Base-by-base conservation (phyloP, 92 coral and sea anemone genomes). In the Heliopora coerulea region DNA sequence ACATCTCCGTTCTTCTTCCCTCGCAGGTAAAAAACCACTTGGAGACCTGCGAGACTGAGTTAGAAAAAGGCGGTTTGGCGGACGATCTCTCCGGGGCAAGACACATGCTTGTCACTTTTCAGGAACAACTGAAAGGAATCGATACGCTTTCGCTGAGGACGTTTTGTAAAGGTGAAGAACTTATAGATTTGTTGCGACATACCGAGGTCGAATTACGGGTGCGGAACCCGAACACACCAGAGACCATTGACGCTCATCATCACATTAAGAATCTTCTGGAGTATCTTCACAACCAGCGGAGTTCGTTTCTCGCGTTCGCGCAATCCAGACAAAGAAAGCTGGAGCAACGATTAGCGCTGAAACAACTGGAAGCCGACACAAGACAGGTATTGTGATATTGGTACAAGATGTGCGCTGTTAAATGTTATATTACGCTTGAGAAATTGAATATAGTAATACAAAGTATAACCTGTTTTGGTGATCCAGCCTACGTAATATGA, bases 111-210 rank as follows among this genome's bases (percentile, higher is more conserved):
- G 82, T 85, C 2, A 83, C 87, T n/a, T 96, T 88, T 75, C 96
- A 95, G 28, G 91, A 91, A 34, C 87, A 87, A 63, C 81, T 95
- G 54, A 88, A 91, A 44, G 96, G 86, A 68, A 91, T 95, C 11
- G 99, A 95, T 72, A 83, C 89, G 49, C 91, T 96, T 7, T 82
- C 99, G 8, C 35, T 90, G 79, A 83, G 97, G 73, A 95, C 99
- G 64, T 95, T 95, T 57, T 95, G 99, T 79, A 86, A 96, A 42
- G 99, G 99, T 23, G 99, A 95, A 54, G 99, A 95, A 74, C 97
- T 95, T 3, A 88, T 95, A 23, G 99, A 95, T 56, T 82, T 76
- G 61, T 81, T 95, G 68, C 88, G 91, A 78, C 99, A 90, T 59
- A 91, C 99, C 24, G 99, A 95, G 79, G 89, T 95, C 50, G 99